Evolutionary conservation across 2,888 invertebrate genomes (phyloP), one percentile per base, ranked within the genome.

Genomic region (Oscheius sp.): DNA sequence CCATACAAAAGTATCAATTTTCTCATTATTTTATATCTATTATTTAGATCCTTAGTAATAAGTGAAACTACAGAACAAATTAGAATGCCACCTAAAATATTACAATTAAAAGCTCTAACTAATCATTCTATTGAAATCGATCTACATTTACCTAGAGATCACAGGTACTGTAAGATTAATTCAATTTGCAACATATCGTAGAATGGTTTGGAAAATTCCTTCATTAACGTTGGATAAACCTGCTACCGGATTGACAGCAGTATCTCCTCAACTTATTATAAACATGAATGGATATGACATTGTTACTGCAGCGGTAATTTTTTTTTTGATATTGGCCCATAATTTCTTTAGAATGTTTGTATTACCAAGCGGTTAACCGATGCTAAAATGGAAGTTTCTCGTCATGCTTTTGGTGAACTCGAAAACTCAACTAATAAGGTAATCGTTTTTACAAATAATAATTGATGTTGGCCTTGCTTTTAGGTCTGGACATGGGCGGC

Each of bases 401-500:
- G 77, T n/a, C 49, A 63, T 16, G 63, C 69, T n/a, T 70, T 69
- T 27, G 74, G 58, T 12, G 61, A 72, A 49, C 56, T 77, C 9
- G n/a, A 29, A 7, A 70, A 70, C 21, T 16, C 35, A 12, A 29
- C 59, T 3, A 77, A 77, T 41, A 77, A 74, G 70, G 76, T 76
- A 9, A 9, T 3, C 35, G 5, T 23, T 5, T 3, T 21, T 23
- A 3, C n/a, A 6, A 3, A 58, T 27, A 23, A 23, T n/a, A 13
- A 35, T 35, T 9, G 35, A 6, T 9, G 5, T 35, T 9, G n/a
- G n/a, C 7, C 7, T 29, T 18, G 16, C n/a, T 18, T 55, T 35
- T 55, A 56, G 73, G 87, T 88, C 1, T 90, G 89, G 90, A 88
- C 84, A 56, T 88, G 85, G 84, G 76, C 82, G 1, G 85, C 86